A percentile compares a stretch with the other conserved stretches of the same genome.
Conservation (phyloP, 2,888 invertebrate genomes). For the Drosophila heteroneura region DNA sequence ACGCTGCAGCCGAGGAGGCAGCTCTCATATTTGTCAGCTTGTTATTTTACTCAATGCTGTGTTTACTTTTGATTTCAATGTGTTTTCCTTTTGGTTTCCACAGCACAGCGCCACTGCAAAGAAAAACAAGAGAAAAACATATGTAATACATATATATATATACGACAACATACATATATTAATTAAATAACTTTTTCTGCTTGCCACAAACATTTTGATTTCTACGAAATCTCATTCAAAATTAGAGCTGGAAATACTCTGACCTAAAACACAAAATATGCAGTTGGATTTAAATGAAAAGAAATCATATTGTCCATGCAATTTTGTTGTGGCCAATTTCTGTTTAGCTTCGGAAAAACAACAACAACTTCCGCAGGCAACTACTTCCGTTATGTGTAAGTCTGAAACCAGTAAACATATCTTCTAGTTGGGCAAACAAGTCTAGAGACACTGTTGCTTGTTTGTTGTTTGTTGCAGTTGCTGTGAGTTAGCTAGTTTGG, state of each 20-base stretch:
- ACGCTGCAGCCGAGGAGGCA: constrained; percentile 63
- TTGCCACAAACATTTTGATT: background rate
- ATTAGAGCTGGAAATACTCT: background rate
- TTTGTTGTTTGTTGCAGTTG: background rate
- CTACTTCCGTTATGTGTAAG: background rate
- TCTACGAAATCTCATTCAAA: background rate
- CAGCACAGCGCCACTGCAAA: constrained; percentile 37
- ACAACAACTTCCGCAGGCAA: background rate
- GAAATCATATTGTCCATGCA: background rate
- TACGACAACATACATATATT: background rate
- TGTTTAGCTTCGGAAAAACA: background rate
- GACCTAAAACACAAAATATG: background rate
- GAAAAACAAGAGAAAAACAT: constrained; percentile 39
- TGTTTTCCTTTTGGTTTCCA: constrained; percentile 18
- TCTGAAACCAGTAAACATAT: background rate
- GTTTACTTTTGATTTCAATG: constrained; percentile 67
- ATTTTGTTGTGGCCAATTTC: background rate
- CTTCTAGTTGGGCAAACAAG: background rate
- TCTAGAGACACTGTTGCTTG: background rate
- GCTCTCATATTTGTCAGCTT: constrained; percentile 58
- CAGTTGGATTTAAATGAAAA: background rate
- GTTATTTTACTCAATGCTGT: constrained; percentile 31
- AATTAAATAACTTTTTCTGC: background rate
- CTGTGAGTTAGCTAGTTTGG: background rate
- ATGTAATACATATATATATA: constrained; percentile 22